Conservation (phyloP, 2,888 invertebrate species). For the Synergus laeviventris region DNA sequence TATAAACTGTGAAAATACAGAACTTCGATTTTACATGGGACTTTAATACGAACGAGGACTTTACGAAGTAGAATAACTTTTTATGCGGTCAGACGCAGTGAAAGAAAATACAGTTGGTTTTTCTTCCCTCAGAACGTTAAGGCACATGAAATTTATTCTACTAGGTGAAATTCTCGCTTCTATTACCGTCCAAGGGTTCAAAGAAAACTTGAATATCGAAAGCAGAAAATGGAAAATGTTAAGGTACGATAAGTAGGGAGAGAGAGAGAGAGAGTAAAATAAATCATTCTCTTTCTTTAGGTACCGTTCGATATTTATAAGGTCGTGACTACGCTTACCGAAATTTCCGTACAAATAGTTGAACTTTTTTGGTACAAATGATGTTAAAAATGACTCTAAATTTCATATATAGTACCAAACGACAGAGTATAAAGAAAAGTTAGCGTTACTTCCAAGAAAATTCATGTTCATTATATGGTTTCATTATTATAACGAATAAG, state of each 20-base stretch:
- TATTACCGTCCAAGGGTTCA: conserved; percentile 19
- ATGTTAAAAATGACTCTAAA: neutral
- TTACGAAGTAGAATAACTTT: conserved; percentile 37
- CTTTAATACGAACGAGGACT: conserved; percentile 35
- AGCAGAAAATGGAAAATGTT: conserved; percentile 35
- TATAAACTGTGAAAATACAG: neutral
- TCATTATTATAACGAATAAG: neutral
- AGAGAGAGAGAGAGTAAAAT: neutral
- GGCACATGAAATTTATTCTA: conserved; percentile 35
- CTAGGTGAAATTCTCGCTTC: conserved; percentile 33
- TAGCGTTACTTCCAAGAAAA: neutral
- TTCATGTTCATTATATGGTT: neutral
- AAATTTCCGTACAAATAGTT: too few species aligned
- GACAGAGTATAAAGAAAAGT: neutral
- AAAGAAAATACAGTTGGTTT: conserved; percentile 38
- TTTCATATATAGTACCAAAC: neutral
- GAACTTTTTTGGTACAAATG: neutral
- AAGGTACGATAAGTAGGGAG: conserved; percentile 8
- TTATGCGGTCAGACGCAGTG: conserved; percentile 36
- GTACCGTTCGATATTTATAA: neutral
- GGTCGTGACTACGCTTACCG: too few species aligned
- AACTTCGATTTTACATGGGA: conserved; percentile 8
- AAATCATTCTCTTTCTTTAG: conserved; percentile 15
- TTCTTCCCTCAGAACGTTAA: conserved; percentile 21
- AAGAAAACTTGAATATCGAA: conserved; percentile 37